Conservation (phyloP, 2,888 invertebrate species). For the Carpatolechia fugitivella region DNA sequence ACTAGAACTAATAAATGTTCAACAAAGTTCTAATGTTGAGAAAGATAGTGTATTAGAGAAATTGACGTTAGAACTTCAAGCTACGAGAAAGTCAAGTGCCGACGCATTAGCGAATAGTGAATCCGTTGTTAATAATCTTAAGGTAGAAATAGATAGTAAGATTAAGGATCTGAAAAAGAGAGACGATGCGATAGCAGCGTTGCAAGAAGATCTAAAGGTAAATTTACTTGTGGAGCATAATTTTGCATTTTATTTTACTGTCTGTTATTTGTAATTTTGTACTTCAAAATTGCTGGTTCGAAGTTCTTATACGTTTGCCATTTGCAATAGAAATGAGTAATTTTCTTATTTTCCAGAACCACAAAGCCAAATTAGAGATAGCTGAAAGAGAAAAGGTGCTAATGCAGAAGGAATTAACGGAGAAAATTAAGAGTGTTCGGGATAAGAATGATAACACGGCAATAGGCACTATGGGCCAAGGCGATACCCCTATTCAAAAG, state of each 20-base stretch:
- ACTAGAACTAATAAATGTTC: conserved; percentile 62
- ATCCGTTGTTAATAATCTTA: conserved; percentile 55
- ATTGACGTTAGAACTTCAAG: conserved; percentile 64
- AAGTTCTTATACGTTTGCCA: no score
- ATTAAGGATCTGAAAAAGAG: conserved; percentile 60
- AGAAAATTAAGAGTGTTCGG: conserved; percentile 44
- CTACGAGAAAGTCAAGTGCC: conserved; percentile 51
- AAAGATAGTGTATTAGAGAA: conserved; percentile 68
- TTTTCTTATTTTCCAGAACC: conserved; percentile 45
- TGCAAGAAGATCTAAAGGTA: conserved; percentile 70
- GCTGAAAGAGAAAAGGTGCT: conserved; percentile 60
- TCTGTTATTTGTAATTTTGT: no score
- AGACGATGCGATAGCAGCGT: conserved; percentile 53
- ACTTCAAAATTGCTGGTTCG: no score
- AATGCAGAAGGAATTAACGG: conserved; percentile 55
- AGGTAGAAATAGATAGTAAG: conserved; percentile 60
- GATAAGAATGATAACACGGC: conserved; percentile 69
- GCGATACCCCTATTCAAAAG: conserved; percentile 51
- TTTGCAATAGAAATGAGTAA: neutral
- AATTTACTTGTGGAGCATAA: neutral
- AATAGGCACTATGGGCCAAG: conserved; percentile 54
- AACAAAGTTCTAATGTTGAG: conserved; percentile 59
- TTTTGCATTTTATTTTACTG: neutral
- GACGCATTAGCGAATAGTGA: conserved; percentile 60
- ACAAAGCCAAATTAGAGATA: conserved; percentile 61